These are phyloP conservation scores for Mythimna loreyi DNA, from an alignment of 2,888 invertebrate genomes.

Conservation along the genomic window DNA sequence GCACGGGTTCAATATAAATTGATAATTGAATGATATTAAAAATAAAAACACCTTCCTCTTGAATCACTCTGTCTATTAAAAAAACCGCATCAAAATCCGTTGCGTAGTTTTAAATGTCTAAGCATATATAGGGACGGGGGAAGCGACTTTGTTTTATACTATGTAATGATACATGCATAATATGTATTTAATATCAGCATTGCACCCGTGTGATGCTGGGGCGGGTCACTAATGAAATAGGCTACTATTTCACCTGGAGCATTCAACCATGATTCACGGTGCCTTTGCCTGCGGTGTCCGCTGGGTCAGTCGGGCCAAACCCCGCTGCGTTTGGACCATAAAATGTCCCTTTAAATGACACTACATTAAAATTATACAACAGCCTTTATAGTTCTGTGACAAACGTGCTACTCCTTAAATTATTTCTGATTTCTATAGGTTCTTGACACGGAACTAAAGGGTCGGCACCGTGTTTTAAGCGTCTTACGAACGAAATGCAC, in stretches of 20 bases:
- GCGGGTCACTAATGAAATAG: too few relatives aligned
- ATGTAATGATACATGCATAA: too few relatives aligned
- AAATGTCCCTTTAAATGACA: slow-evolving; percentile 66
- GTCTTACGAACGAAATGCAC: background rate
- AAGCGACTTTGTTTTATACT: too few relatives aligned
- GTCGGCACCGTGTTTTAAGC: background rate
- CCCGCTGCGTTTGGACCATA: slow-evolving; percentile 68
- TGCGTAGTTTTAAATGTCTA: too few relatives aligned
- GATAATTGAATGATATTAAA: too few relatives aligned
- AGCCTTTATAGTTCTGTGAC: slow-evolving; percentile 74
- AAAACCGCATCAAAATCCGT: too few relatives aligned
- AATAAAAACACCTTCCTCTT: too few relatives aligned
- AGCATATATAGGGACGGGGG: too few relatives aligned
- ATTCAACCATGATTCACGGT: slow-evolving; percentile 26
- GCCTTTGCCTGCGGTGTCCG: slow-evolving; percentile 34
- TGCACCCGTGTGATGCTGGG: too few relatives aligned
- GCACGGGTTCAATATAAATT: too few relatives aligned
- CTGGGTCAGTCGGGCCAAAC: slow-evolving; percentile 52
- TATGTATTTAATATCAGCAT: too few relatives aligned
- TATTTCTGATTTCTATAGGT: slow-evolving; percentile 63
- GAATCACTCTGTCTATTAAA: too few relatives aligned
- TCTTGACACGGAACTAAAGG: slow-evolving; percentile 12
- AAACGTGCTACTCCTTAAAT: slow-evolving; percentile 71
- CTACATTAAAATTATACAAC: slow-evolving; percentile 82
- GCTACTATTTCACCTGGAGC: background rate